phyloP scores from a whole-genome alignment of 1,140 invertebrate species.

The Drosophila rhopaloa region DNA sequence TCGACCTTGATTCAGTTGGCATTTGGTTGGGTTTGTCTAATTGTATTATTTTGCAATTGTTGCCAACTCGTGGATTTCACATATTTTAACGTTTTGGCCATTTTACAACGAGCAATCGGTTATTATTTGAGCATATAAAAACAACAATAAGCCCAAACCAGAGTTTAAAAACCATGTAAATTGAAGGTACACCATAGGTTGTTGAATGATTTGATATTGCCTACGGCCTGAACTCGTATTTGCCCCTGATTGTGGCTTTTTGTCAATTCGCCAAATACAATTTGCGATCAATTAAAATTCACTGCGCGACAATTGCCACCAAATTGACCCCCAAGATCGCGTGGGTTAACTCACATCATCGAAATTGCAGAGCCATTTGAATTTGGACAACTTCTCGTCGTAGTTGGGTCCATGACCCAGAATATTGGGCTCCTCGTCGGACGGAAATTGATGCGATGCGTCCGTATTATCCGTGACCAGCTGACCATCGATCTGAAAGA shows the following conservation, averaged over 20 bases:
- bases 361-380: constrained; percentile 77
- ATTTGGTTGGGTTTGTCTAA: constrained; percentile 59
- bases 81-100: constrained; percentile 49
- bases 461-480: constrained; percentile 56
- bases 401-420: constrained; percentile 75
- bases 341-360: constrained; percentile 75
- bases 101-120: constrained; percentile 52
- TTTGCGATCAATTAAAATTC: constrained; percentile 54
- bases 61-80: constrained; percentile 53
- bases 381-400: constrained; percentile 66
- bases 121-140: constrained; percentile 48
- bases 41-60: constrained; percentile 75
- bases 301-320: constrained; percentile 35
- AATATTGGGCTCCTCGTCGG: constrained; percentile 79
- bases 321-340: constrained; percentile 33
- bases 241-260: constrained; percentile 27
- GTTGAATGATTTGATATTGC: background rate
- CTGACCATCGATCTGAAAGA: constrained; percentile 66
- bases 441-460: constrained; percentile 78
- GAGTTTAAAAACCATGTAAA: constrained; percentile 14
- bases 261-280: constrained; percentile 52
- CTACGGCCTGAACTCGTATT: constrained; percentile 5
- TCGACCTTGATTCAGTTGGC: constrained; percentile 53
- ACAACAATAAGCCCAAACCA: constrained; percentile 15
- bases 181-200: background rate